Evolutionary conservation across 2,113 vertebrate species (phyloP), one percentile per base, ranked within the genome.

Genomic region (Thoracochromis brauschi): DNA sequence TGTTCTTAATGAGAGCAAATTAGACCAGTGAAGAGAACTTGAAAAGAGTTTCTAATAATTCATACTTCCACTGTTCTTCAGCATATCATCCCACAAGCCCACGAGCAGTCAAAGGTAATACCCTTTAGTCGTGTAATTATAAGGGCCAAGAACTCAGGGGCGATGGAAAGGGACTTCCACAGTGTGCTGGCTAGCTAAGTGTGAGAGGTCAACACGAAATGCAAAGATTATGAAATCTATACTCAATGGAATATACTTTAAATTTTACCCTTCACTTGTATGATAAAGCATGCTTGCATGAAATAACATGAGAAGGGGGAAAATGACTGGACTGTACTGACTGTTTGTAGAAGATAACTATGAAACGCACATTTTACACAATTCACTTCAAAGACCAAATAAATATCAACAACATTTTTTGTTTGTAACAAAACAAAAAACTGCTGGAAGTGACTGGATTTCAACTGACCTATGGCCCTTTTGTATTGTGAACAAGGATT

Each of bases 1-100:
- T 47, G 24, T 53, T 80, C 57, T 73, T 71, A 58, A 82, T 82
- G 83, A 60, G 63, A 87, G 83, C 90, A 93, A 89, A 92, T 92
- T 84, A 53, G 51, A 85, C 53, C 9, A 80, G 65, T 40, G 35
- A 38, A 24, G 35, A 79, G 49, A 79, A 10, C 7, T 16, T 5
- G 35, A 17, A 58, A 49, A 31, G 4, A 29, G 35, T 19, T 33
- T 78, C 19, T 81, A 84, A 82, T 85, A 73, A 91, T 89, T 86
- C 80, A 85, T 31, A 81, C 29, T 21, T 79, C 40, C 14, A 51
- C 38, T 65, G 71, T 10, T 80, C 80, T 68, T 65, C 53, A n/a
- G 17, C 1, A 3, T 63, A 60, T 2, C 17, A n/a, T 81, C 51
- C 68, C 53, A 82, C 58, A 16, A 84, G 89, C 53, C 16, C 31